A percentile compares a stretch with the other conserved stretches of the same genome.
Evolutionary conservation across 2,888 invertebrate genomes (phyloP).

Genomic region (Strigamia crassipes): DNA sequence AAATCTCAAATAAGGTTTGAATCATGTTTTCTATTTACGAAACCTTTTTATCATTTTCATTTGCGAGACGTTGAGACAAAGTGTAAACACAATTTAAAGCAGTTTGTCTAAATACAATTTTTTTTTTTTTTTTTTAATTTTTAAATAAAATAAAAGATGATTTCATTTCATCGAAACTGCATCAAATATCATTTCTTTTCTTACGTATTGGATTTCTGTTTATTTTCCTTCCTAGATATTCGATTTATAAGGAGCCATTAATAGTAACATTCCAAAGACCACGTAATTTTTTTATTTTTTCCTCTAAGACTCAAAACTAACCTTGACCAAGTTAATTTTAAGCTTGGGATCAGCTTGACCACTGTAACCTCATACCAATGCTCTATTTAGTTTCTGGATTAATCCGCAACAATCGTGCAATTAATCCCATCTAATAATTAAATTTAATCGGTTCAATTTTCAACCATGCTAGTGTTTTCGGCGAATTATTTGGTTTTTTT

Average conservation of each 20-base stretch:
- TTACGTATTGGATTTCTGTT: background rate
- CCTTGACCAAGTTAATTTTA: constrained; percentile 20
- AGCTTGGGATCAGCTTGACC: constrained; percentile 1
- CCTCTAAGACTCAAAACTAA: background rate
- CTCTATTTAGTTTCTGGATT: background rate
- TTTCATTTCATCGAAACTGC: no score
- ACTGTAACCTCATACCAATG: background rate
- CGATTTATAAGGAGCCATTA: background rate
- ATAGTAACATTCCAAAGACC: background rate
- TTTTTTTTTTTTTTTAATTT: background rate
- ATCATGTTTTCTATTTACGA: constrained; percentile 7
- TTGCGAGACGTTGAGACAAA: background rate
- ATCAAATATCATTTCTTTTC: background rate
- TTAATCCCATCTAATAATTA: background rate
- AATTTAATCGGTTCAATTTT: background rate
- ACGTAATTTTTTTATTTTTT: background rate
- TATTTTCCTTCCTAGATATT: background rate
- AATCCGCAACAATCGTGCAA: background rate
- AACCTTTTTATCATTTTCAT: background rate
- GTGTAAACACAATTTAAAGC: background rate
- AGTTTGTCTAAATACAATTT: background rate
- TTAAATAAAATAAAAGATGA: background rate
- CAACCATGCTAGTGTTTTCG: no score
- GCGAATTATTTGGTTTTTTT: background rate
- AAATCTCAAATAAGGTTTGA: no score